Evolutionary conservation across 2,888 invertebrate species (phyloP).

Genomic region (Leptura quadrifasciata): DNA sequence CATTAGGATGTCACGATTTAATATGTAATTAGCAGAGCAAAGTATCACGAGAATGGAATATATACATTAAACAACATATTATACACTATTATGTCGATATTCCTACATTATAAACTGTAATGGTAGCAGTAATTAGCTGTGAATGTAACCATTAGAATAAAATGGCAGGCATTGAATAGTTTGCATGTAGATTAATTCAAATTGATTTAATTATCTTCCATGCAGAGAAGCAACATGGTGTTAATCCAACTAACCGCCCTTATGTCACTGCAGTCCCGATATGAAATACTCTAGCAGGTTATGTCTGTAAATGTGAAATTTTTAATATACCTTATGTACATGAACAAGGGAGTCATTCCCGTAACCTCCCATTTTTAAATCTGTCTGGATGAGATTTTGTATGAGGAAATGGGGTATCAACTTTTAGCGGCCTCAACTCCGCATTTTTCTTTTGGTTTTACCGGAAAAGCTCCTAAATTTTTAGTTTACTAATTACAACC

Average conservation of each 20-base stretch:
- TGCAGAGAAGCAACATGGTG: neutral
- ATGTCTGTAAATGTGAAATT: too few species aligned
- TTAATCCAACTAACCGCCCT: neutral
- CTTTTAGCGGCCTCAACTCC: too few species aligned
- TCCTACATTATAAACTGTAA: neutral
- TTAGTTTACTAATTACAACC: too few species aligned
- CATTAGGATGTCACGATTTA: constrained; percentile 6
- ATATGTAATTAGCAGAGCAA: constrained; percentile 1
- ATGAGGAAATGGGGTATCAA: too few species aligned
- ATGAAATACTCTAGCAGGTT: neutral
- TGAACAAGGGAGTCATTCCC: too few species aligned
- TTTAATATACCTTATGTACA: too few species aligned
- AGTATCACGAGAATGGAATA: neutral
- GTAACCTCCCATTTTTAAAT: too few species aligned
- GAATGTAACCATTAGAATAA: constrained; percentile 3
- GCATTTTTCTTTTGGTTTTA: too few species aligned
- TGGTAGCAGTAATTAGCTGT: neutral
- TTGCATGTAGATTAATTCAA: neutral
- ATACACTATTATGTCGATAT: neutral
- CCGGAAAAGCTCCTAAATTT: too few species aligned
- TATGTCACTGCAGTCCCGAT: neutral
- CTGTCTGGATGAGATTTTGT: too few species aligned
- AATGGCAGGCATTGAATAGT: neutral
- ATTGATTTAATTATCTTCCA: neutral
- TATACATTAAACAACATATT: constrained; percentile 10